Evolutionary conservation across 1,140 invertebrate genomes (phyloP).

Genomic region (Cydia pomonella): DNA sequence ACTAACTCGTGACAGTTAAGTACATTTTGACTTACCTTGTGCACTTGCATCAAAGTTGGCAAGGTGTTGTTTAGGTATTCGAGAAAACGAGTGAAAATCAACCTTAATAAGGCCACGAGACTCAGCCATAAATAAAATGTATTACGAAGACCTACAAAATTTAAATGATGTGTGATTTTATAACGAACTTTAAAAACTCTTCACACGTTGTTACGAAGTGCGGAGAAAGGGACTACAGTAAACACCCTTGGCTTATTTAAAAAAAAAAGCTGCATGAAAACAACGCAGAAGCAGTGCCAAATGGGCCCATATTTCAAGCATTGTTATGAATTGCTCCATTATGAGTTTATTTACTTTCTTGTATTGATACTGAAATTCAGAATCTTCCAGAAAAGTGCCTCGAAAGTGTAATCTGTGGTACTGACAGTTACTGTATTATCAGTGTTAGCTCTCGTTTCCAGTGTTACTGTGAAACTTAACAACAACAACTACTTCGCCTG

Average conservation of each 20-base stretch:
- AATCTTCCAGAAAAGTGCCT: neutral
- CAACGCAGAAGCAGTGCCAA: slow-evolving; percentile 28
- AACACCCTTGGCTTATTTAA: slow-evolving; percentile 17
- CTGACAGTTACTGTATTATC: neutral
- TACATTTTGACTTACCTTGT: too few species aligned
- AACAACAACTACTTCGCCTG: neutral
- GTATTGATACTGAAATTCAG: slow-evolving; percentile 11
- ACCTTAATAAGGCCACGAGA: too few species aligned
- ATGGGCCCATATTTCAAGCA: slow-evolving; percentile 27
- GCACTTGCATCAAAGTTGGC: too few species aligned
- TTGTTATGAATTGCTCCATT: slow-evolving; percentile 30
- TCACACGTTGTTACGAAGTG: neutral
- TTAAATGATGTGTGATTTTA: neutral
- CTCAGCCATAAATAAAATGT: neutral
- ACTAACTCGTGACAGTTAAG: too few species aligned
- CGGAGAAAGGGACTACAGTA: slow-evolving; percentile 14
- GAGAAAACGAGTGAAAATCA: too few species aligned
- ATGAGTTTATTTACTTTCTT: slow-evolving; percentile 26
- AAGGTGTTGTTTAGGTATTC: too few species aligned
- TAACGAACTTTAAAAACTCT: neutral
- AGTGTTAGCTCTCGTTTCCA: neutral
- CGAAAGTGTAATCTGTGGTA: neutral
- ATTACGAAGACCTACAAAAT: neutral
- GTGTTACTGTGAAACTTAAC: neutral
- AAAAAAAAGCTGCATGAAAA: slow-evolving; percentile 24